phyloP scores from a whole-genome alignment of 2,113 vertebrate genomes.

The Spea multiplicata region DNA sequence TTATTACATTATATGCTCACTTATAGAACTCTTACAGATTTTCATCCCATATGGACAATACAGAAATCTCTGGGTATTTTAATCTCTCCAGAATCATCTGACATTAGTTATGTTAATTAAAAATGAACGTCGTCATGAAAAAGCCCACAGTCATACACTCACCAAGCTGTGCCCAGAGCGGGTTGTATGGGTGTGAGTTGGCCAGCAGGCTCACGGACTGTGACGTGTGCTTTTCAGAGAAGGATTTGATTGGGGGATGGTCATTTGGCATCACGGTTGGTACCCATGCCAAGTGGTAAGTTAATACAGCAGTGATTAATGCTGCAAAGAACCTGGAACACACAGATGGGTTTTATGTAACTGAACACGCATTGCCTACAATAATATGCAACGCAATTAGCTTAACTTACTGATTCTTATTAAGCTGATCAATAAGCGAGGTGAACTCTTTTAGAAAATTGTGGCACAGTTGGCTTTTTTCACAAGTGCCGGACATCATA shows the following conservation, averaged over 20 bases:
- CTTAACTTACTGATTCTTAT: constrained; percentile 80
- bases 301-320: constrained; percentile 81
- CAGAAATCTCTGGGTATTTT: too few species aligned
- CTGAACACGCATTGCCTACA: not conserved
- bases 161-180: constrained; percentile 88
- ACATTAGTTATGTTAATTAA: too few species aligned
- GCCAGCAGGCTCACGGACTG: constrained; percentile 76
- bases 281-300: constrained; percentile 84
- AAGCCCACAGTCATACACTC: constrained; percentile 51
- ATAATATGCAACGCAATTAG: not conserved
- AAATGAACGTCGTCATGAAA: too few species aligned
- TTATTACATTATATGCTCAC: too few species aligned
- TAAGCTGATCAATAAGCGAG: constrained; percentile 75
- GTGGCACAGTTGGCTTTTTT: constrained; percentile 77
- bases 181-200: constrained; percentile 84
- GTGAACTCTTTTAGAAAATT: constrained; percentile 80
- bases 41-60: too few species aligned
- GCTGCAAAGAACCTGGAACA: constrained; percentile 76
- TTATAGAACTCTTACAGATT: too few species aligned
- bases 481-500: constrained; percentile 77
- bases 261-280: constrained; percentile 85
- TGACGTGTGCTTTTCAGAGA: constrained; percentile 78
- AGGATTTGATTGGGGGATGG: constrained; percentile 73
- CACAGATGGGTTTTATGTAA: not conserved
- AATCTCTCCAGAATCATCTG: too few species aligned